phyloP scores from a whole-genome alignment of 2,113 vertebrate genomes.

The Podarcis raffonei region DNA sequence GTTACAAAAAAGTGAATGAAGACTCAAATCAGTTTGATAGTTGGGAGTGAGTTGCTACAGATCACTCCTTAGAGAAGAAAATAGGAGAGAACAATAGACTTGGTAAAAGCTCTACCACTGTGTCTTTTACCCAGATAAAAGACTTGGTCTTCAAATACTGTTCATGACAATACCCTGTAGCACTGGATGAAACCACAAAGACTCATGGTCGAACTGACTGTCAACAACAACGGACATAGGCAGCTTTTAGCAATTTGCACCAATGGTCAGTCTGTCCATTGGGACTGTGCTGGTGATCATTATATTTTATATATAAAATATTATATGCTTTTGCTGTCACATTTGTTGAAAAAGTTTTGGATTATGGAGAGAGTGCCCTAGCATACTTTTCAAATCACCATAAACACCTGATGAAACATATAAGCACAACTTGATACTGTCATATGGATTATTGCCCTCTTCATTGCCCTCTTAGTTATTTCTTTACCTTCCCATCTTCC shows the following conservation, averaged over 20 bases:
- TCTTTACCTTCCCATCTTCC: not conserved
- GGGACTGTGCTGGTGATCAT: not conserved
- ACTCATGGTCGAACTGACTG: not conserved
- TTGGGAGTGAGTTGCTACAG: not conserved
- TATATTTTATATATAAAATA: not conserved
- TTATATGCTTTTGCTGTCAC: not conserved
- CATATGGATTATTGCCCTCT: not conserved
- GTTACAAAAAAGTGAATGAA: not conserved
- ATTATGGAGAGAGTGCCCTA: not conserved
- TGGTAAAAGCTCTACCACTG: not conserved
- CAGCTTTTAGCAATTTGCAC: not conserved
- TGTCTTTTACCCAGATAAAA: not conserved
- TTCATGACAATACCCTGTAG: not conserved
- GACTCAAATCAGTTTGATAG: not conserved
- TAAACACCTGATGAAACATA: not conserved
- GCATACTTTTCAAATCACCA: not conserved
- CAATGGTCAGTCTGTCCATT: not conserved
- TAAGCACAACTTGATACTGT: not conserved
- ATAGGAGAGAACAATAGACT: not conserved
- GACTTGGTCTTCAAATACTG: not conserved
- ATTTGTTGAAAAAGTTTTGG: not conserved
- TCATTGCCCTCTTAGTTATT: not conserved
- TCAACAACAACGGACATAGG: not conserved
- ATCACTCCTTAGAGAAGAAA: not conserved
- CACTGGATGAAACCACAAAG: not conserved